These are phyloP conservation scores for Macropodus opercularis DNA, from an alignment of 2,797 vertebrate species.

Conservation along the genomic window DNA sequence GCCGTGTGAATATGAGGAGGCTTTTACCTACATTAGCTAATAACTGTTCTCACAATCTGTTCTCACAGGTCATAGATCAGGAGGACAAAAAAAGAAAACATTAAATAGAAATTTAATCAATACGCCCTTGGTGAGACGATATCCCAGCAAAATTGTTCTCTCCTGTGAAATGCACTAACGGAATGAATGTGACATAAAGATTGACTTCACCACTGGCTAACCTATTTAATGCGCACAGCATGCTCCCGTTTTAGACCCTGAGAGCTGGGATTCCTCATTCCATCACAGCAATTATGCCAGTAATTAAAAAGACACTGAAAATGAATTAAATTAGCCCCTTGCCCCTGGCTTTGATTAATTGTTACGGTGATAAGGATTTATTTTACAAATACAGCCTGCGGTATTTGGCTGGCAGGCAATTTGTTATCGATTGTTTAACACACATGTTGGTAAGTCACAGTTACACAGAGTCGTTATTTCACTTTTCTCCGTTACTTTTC, in stretches of 20 bases:
- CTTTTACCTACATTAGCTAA: conserved; percentile 59
- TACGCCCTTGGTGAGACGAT: conserved; percentile 45
- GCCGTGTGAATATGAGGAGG: conserved; percentile 23
- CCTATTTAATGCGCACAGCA: conserved; percentile 57
- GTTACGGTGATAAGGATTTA: conserved; percentile 50
- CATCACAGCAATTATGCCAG: conserved; percentile 64
- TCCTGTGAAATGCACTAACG: conserved; percentile 54
- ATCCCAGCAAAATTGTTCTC: conserved; percentile 45
- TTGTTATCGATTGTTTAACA: conserved; percentile 37
- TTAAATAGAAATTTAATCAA: conserved; percentile 61
- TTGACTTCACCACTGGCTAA: conserved; percentile 54
- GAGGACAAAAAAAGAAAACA: conserved; percentile 29
- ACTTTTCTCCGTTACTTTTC: conserved; percentile 1
- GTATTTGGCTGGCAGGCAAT: conserved; percentile 18
- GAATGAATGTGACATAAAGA: conserved; percentile 68
- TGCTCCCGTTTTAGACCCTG: conserved; percentile 47
- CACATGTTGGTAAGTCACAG: conserved; percentile 27
- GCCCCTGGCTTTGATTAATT: conserved; percentile 70
- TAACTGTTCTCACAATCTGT: conserved; percentile 26
- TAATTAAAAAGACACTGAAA: conserved; percentile 78
- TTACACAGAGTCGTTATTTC: conserved; percentile 13
- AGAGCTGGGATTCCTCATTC: conserved; percentile 60
- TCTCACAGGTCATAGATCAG: conserved; percentile 63
- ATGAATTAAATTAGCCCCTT: conserved; percentile 69
- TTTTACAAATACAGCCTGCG: conserved; percentile 34